A percentile compares a stretch with the other conserved stretches of the same genome.
These are phyloP conservation scores for Cranoglanis bouderius DNA, from an alignment of 2,113 vertebrate genomes.

Conservation along the genomic window DNA sequence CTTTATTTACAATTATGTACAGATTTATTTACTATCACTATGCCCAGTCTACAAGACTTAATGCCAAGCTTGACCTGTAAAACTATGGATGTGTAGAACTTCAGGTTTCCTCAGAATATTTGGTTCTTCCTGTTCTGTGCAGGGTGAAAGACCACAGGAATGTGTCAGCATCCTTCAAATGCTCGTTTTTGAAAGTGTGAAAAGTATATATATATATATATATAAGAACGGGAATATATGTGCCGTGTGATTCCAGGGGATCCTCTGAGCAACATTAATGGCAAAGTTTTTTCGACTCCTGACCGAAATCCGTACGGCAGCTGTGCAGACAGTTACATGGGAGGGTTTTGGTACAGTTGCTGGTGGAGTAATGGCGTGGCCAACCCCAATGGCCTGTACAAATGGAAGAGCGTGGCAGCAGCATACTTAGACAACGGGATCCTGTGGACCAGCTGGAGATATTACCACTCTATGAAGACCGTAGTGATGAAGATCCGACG, in stretches of 20 bases:
- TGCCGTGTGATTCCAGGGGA: constrained; percentile 64
- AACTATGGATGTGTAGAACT: too few relatives aligned
- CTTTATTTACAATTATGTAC: too few relatives aligned
- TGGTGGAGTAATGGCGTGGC: constrained; percentile 49
- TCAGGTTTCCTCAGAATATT: too few relatives aligned
- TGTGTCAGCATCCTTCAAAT: too few relatives aligned
- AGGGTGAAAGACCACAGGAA: too few relatives aligned
- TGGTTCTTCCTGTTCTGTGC: too few relatives aligned
- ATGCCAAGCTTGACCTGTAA: too few relatives aligned
- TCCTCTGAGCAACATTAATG: constrained; percentile 62
- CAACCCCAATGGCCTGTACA: constrained; percentile 72
- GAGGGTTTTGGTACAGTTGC: constrained; percentile 78
- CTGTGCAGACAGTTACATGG: constrained; percentile 68
- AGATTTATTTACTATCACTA: too few relatives aligned
- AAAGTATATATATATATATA: too few relatives aligned
- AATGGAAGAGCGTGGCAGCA: constrained; percentile 33
- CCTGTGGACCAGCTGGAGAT: constrained; percentile 47
- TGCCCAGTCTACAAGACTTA: too few relatives aligned
- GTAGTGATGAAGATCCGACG: neutral
- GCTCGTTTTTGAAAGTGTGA: too few relatives aligned
- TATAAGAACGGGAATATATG: too few relatives aligned
- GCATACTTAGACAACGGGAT: constrained; percentile 9
- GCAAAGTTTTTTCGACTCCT: constrained; percentile 78
- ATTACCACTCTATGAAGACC: constrained; percentile 46
- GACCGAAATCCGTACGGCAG: constrained; percentile 78